A percentile compares a stretch with the other conserved stretches of the same genome.
These are phyloP conservation scores for Coregonus suidteri DNA, from an alignment of 2,797 vertebrate species.

Conservation along the genomic window DNA sequence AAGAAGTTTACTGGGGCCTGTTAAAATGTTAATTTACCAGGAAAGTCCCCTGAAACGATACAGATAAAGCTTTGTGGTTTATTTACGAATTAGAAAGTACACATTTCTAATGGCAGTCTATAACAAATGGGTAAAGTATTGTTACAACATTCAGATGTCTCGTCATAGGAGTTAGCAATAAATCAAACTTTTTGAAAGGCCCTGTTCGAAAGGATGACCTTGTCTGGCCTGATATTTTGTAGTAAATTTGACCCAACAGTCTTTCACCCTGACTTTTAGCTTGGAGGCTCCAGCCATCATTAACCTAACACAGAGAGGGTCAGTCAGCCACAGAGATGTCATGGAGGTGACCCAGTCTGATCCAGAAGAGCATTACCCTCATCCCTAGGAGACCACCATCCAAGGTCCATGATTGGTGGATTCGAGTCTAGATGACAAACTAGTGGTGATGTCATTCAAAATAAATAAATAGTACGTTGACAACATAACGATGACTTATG, in stretches of 20 bases:
- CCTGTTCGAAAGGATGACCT: background rate
- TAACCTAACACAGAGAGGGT: background rate
- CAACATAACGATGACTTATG: background rate
- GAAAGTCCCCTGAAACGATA: background rate
- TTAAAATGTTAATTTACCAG: conserved; percentile 2
- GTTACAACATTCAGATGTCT: background rate
- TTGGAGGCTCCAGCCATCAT: background rate
- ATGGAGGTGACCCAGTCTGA: background rate
- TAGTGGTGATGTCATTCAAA: background rate
- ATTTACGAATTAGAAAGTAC: conserved; percentile 37
- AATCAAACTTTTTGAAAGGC: background rate
- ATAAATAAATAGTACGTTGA: background rate
- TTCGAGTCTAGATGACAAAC: background rate
- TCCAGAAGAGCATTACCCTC: background rate
- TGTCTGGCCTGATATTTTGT: background rate
- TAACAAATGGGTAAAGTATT: background rate
- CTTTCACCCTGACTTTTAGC: background rate
- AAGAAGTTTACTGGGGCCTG: conserved; percentile 56
- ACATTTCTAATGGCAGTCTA: background rate
- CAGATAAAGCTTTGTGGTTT: background rate
- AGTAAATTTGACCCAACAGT: background rate
- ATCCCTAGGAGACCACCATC: background rate
- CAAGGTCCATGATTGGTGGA: too few species aligned
- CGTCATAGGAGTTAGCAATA: background rate
- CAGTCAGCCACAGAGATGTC: background rate